Base-by-base conservation (phyloP, 2,113 vertebrate species). In the Rissa tridactyla region DNA sequence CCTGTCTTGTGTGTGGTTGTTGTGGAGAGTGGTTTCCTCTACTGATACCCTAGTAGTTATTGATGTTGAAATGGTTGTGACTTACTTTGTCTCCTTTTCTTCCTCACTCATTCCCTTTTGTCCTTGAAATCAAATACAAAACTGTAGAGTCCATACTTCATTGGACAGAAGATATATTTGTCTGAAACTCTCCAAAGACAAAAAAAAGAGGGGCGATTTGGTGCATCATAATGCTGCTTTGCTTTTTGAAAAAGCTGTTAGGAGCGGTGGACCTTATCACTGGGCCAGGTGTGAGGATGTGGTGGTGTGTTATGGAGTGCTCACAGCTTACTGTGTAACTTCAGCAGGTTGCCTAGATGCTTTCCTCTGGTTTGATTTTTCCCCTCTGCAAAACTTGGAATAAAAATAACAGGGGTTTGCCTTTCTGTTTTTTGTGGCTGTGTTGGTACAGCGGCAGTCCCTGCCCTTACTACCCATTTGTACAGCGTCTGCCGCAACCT, bases 131-230 rank as follows among this genome's bases (percentile, higher is more conserved):
- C 9, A 54, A 51, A 27, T 38, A 40, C 18, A 47, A 46, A 83
- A 47, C 22, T n/a, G 12, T 71, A 9, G 49, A 76, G 34, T 1
- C 32, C 4, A 0, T 70, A 7, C 2, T 70, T 73, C 1, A 0
- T 54, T 15, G 52, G 76, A 10, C 34, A 51, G 62, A 23, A 61
- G 27, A 42, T 10, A 9, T 2, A 4, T 19, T 72, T 47, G 23
- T 38, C 11, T 78, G 58, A 82, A 61, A 40, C 14, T 32, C 13
- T 36, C 2, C 19, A 36, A 8, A 42, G 26, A 5, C 22, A 23
- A 61, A 69, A 58, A 52, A 69, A 51, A 47, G 32, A 2, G 51
- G 26, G 51, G 27, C 6, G 3, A 2, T 40, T 79, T 65, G 19
- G 9, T 54, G 8, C 44, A 49, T 82, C 4, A 11, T 65, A 30